Evolutionary conservation across 2,113 vertebrate genomes (phyloP), one percentile per base, ranked within the genome.

Genomic region (Oncorhynchus tshawytscha): DNA sequence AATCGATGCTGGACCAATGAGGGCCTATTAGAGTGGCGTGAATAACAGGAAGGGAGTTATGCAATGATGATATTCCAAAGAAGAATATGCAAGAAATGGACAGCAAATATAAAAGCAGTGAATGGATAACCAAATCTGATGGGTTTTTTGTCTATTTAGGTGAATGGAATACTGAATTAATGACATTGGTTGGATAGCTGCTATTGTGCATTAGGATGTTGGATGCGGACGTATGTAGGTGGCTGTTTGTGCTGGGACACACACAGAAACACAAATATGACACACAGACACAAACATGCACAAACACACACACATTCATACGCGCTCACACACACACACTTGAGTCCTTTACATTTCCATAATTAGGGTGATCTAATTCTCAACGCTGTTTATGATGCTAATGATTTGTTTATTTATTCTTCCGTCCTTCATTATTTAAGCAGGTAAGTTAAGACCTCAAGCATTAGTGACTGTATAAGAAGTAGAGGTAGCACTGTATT

Each of bases 1-100:
- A 68, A 78, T 82, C 45, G n/a, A 76, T 13, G 25, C 6, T 81
- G 75, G 79, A 87, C 67, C 70, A 84, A 82, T 82, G 76, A 73
- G 73, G 51, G 68, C 65, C 59, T 74, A 80, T 74, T n/a, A 31
- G 12, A 45, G 39, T 45, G 39, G 39, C 39, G 1, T 45, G 39
- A 45, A 45, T 45, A 45, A 45, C 39, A 45, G 39, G 39, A 45
- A 45, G 39, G 9, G 39, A 11, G 39, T 45, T 11, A 45, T 45
- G 39, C 39, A 45, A 45, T 45, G 39, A 11, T 45, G 39, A 45
- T 45, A 45, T 45, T 45, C 39, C 39, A 45, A 45, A 45, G 39
- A 45, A 45, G 9, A 45, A 45, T 11, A 34, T 68, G 29, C 67
- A 68, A n/a, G 67, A 68, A 45, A 68, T 68, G 31, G 67, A 39